phyloP scores from a whole-genome alignment of 2,888 invertebrate species.

The Sarcophaga rosellei region DNA sequence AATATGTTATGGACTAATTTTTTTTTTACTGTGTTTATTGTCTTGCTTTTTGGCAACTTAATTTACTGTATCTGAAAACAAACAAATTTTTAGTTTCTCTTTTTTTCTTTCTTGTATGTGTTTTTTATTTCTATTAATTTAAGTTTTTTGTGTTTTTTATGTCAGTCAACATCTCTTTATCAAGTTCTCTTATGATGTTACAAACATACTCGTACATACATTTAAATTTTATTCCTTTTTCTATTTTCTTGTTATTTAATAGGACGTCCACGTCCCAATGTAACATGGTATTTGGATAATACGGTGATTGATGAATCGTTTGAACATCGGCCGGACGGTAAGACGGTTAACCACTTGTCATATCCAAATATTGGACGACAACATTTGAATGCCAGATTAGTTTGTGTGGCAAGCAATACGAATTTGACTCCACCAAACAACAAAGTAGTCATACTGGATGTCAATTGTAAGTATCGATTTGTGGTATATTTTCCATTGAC shows the following conservation, averaged over 20 bases:
- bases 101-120: constrained; percentile 44
- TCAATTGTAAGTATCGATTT: constrained; percentile 88
- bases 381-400: constrained; percentile 90
- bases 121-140: constrained; percentile 22
- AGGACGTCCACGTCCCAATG: constrained; percentile 90
- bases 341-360: constrained; percentile 89
- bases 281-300: constrained; percentile 93
- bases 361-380: constrained; percentile 91
- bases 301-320: constrained; percentile 91
- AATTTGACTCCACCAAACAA: constrained; percentile 90
- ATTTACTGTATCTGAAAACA: constrained; percentile 49
- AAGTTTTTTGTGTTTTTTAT: neutral
- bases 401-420: constrained; percentile 94
- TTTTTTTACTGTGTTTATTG: constrained; percentile 18
- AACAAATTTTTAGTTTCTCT: constrained; percentile 45
- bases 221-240: constrained; percentile 11
- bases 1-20: neutral
- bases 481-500: constrained; percentile 32
- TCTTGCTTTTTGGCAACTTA: constrained; percentile 57
- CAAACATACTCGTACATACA: neutral
- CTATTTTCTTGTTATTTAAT: constrained; percentile 62
- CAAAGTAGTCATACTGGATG: constrained; percentile 90
- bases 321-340: constrained; percentile 86
- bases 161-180: constrained; percentile 41
- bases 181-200: constrained; percentile 11